These are phyloP conservation scores for Rhopalosiphum maidis DNA, from an alignment of 1,140 invertebrate species.

Conservation along the genomic window DNA sequence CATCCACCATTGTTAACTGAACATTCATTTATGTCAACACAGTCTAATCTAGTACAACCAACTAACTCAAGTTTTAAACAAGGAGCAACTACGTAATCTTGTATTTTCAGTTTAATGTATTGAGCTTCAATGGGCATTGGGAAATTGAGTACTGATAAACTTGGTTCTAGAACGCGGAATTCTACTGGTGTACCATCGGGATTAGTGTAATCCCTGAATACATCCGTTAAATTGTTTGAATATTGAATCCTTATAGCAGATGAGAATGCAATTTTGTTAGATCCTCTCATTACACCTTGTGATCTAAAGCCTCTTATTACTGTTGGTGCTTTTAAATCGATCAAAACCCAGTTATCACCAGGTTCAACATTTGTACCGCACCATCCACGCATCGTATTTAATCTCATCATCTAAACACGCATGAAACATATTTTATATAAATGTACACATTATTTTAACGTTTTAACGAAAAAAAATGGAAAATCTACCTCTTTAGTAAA, in stretches of 20 bases:
- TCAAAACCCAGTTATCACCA: slow-evolving; percentile 85
- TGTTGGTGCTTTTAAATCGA: slow-evolving; percentile 89
- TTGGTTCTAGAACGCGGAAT: slow-evolving; percentile 85
- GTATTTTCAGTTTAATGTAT: slow-evolving; percentile 83
- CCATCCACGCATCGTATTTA: slow-evolving; percentile 86
- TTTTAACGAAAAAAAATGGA: not conserved
- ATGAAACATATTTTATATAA: not conserved
- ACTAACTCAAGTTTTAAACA: slow-evolving; percentile 92
- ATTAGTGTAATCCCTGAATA: slow-evolving; percentile 89
- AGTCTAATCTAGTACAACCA: slow-evolving; percentile 90
- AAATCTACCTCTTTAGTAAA: slow-evolving; percentile 78
- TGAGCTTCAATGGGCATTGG: slow-evolving; percentile 91
- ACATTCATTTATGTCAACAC: slow-evolving; percentile 93
- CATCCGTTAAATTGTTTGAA: slow-evolving; percentile 86
- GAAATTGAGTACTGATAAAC: slow-evolving; percentile 85
- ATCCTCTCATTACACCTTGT: slow-evolving; percentile 80
- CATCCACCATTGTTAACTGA: slow-evolving; percentile 88
- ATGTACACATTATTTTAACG: not conserved
- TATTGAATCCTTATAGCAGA: slow-evolving; percentile 87
- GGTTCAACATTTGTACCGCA: slow-evolving; percentile 84
- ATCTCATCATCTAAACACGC: slow-evolving; percentile 72
- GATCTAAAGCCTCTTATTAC: slow-evolving; percentile 89
- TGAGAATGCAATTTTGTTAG: slow-evolving; percentile 84
- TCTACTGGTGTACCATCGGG: slow-evolving; percentile 91
- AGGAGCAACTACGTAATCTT: slow-evolving; percentile 85